Evolutionary conservation across 2,113 vertebrate species (phyloP).

Genomic region (Anoura caudifer): DNA sequence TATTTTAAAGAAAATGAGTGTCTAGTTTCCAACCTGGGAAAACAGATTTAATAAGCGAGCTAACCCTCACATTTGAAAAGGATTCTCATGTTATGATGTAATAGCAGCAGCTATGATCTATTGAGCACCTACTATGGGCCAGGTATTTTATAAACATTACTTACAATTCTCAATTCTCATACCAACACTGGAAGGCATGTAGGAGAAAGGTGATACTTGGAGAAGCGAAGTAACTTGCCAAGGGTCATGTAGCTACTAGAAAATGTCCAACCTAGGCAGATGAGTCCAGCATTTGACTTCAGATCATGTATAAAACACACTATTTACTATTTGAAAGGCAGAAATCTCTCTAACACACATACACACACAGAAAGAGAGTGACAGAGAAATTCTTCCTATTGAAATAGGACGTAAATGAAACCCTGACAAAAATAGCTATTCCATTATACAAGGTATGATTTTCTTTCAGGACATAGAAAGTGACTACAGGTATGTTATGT

Average conservation of each 20-base stretch:
- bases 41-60: conserved; percentile 14
- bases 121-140: conserved; percentile 48
- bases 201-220: conserved; percentile 2
- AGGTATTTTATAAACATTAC: conserved; percentile 33
- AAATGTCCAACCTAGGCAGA: background rate
- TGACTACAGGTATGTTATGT: background rate
- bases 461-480: background rate
- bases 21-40: background rate
- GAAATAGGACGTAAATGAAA: background rate
- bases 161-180: conserved; percentile 8
- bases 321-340: background rate
- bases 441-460: background rate
- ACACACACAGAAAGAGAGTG: background rate
- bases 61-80: conserved; percentile 28
- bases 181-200: background rate
- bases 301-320: background rate
- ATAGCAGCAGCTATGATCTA: conserved; percentile 1
- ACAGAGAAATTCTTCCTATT: background rate
- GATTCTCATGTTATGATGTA: conserved; percentile 4
- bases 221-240: background rate
- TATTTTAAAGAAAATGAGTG: conserved; percentile 42
- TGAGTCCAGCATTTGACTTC: background rate
- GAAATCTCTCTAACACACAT: background rate
- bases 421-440: background rate
- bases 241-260: background rate